Base-by-base conservation (phyloP, 2,113 vertebrate species). In the Ceratotherium simum region DNA sequence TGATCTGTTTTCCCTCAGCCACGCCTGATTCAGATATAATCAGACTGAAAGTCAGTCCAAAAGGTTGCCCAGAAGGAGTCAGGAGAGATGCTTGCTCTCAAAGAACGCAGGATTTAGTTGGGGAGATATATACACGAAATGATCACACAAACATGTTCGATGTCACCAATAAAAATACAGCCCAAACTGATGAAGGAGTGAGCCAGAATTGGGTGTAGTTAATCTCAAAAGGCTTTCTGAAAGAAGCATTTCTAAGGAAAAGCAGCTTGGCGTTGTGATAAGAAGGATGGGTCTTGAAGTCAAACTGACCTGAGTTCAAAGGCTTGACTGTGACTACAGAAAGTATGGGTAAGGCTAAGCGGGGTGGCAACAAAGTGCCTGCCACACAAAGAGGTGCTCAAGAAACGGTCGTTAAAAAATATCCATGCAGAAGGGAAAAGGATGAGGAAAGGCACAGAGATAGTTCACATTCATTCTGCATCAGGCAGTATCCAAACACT, bases 151-250 rank as follows among this genome's bases (percentile, higher is more conserved):
- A 78, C n/a, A 78, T 3, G 48, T 13, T 42, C 60, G 36, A 46
- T 29, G 62, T 25, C 73, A 81, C 46, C 54, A 48, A 60, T 67
- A 36, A 89, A 89, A 65, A 46, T 20, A 51, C 3, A 75, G 60
- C n/a, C 65, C 90, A 76, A 7, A 79, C 8, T 7, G 29, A 64
- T 21, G n/a, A 46, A 70, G 36, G 5, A 60, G 13, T 39, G 48
- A 78, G 92, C 18, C 72, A 79, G 87, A 56, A 85, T 0, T 8
- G 27, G 27, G 31, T 25, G 54, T n/a, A 12, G 42, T n/a, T 29
- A 4, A 75, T n/a, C 31, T 62, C 33, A 17, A 75, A 91, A 93
- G 60, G 3, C 23, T 96, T 93, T 82, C 83, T 62, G 25, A 62
- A 83, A 42, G 73, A 36, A 2, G 29, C n/a, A 17, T 54, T 91